Conservation (phyloP, 1,140 invertebrate genomes). For the Rhysida immarginata region DNA sequence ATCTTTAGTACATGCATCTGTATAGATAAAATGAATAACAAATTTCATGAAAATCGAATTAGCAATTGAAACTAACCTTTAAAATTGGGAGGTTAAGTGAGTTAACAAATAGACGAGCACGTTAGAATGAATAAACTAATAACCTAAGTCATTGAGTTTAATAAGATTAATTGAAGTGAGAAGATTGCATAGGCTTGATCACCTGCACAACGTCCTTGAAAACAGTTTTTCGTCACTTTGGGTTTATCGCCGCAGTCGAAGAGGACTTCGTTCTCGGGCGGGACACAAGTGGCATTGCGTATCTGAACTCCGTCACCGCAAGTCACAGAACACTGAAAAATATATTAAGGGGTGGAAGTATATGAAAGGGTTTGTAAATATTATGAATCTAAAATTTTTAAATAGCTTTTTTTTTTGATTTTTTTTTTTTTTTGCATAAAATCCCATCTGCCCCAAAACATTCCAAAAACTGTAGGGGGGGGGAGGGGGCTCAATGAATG, state of each 20-base stretch:
- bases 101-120: too few species aligned
- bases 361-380: not conserved
- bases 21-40: not conserved
- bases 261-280: slow-evolving; percentile 27
- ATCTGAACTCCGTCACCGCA: slow-evolving; percentile 36
- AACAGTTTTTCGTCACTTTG: slow-evolving; percentile 11
- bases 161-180: too few species aligned
- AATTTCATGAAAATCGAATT: too few species aligned
- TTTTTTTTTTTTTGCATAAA: too few species aligned
- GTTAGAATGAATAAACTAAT: too few species aligned
- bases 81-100: too few species aligned
- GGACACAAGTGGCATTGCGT: slow-evolving; percentile 31
- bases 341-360: not conserved
- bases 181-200: too few species aligned
- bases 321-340: slow-evolving; percentile 34
- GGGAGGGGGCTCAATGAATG: too few species aligned
- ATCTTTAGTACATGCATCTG: not conserved
- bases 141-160: too few species aligned
- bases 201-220: not conserved
- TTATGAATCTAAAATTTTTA: not conserved
- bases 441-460: not conserved
- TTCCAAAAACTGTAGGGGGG: not conserved
- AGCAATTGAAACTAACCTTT: too few species aligned
- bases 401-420: too few species aligned
- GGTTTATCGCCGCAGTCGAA: slow-evolving; percentile 32